Base-by-base conservation (phyloP, 2,888 invertebrate genomes). In the Cheilosia scutellata region DNA sequence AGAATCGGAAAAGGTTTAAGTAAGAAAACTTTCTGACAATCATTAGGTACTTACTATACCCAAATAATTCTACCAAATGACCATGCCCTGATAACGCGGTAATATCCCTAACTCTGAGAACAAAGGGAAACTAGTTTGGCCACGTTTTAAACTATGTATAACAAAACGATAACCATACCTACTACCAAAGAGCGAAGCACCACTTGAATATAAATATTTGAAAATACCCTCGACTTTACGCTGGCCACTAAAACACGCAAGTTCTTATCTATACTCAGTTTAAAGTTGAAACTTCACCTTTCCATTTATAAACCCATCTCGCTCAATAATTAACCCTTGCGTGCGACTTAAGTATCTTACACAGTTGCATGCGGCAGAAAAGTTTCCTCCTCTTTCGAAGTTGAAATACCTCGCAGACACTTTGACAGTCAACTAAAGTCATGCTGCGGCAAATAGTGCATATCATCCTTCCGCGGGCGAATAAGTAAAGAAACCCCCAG, bases 371-470 rank as follows among this genome's bases (percentile, higher is more conserved):
- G 68, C 58, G 27, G 40, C 40, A 37, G 9, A 16, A 47, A 75
- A 47, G 42, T 60, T 53, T 62, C 33, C 7, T 16, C 49, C 47
- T 16, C 13, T n/a, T 68, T 33, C 51, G 11, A 77, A 68, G 62
- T 66, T 53, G 42, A 66, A 65, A 62, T 66, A 68, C 33, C 53
- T 63, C 51, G 65, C 58, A 77, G 63, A 76, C 71, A 66, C 60
- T 62, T 72, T 82, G 82, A 77, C 77, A 77, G 44, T 77, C 55
- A 49, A 77, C 77, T 77, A 33, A 82, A 77, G 76, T 77, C 82
- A 77, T 44, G 63, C 62, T 80, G 80, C 68, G 55, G 80, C 66
- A 80, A 74, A 80, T 75, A 82, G 77, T 77, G 71, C 80, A 80
- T 80, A 80, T 74, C 62, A 80, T 55, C 75, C 70, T 82, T 66